A percentile compares a stretch with the other conserved stretches of the same genome.
phyloP scores from a whole-genome alignment of 2,888 invertebrate species.

The Tiliacea citrago region DNA sequence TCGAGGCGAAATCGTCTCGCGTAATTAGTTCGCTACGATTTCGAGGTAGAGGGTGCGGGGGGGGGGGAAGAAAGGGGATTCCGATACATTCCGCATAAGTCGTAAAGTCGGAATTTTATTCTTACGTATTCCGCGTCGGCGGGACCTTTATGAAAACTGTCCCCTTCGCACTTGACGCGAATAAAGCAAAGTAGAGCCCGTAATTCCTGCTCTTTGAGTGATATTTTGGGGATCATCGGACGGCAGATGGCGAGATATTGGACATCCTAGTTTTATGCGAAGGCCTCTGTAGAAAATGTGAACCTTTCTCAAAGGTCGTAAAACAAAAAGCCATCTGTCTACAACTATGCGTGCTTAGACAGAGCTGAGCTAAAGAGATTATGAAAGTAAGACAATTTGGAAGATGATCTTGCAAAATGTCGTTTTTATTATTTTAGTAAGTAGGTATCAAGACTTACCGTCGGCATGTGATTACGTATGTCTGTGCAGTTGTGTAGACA shows the following conservation, averaged over 20 bases:
- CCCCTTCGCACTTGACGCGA: conserved; percentile 75
- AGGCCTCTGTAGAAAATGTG: conserved; percentile 77
- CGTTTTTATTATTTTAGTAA: neutral
- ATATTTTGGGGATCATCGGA: conserved; percentile 83
- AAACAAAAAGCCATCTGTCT: conserved; percentile 82
- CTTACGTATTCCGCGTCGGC: conserved; percentile 71
- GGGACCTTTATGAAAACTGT: conserved; percentile 81
- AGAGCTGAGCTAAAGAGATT: conserved; percentile 52
- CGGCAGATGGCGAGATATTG: conserved; percentile 88
- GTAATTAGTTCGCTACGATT: conserved; percentile 82
- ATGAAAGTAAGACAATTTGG: conserved; percentile 17
- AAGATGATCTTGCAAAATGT: neutral
- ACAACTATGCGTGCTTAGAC: conserved; percentile 71
- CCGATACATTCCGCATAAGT: conserved; percentile 76
- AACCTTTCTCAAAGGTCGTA: conserved; percentile 79
- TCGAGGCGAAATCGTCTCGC: conserved; percentile 72
- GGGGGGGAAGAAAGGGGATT: conserved; percentile 44
- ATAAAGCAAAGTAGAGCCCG: conserved; percentile 78
- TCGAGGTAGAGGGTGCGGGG: conserved; percentile 47
- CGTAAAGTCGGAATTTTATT: conserved; percentile 81
- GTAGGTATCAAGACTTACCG: conserved; percentile 62
- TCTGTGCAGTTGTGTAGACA: conserved; percentile 43
- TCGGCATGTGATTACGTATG: conserved; percentile 61
- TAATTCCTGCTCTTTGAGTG: conserved; percentile 86
- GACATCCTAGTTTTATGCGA: conserved; percentile 85